Base-by-base conservation (phyloP, 2,888 invertebrate species). In the Phytoseiulus persimilis region DNA sequence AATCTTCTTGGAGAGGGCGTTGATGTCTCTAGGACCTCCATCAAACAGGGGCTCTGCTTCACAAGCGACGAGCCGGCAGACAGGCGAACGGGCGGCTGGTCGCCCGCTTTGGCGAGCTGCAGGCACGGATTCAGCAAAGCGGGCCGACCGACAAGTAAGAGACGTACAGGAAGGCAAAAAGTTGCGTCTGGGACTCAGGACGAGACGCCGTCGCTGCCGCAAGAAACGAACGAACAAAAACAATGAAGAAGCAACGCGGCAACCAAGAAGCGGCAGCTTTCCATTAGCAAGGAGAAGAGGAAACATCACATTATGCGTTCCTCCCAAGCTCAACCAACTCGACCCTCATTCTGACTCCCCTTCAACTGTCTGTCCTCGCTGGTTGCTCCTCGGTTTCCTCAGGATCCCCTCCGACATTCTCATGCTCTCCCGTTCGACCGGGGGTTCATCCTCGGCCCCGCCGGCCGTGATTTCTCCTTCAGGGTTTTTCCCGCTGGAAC, bases 101-200 rank as follows among this genome's bases (percentile, higher is more conserved):
- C 65, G 65, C 23, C 18, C 2, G 65, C 11, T 6, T 23, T 1
- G 14, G 18, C 65, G 65, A 65, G 18, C 65, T 65, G 18, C 65
- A 65, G 65, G 65, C 23, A 23, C 14, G 28, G 23, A 65, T 14
- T 28, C 23, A 23, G 28, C 65, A 14, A 65, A 28, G 28, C 23
- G 11, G 65, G 18, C 65, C 65, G 65, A 65, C 65, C 65, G 65
- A 65, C 65, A 28, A 65, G 65, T 65, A 28, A 65, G 65, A 28
- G 65, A 65, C 65, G 65, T 65, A 65, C 65, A 65, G 65, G 65
- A 65, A 65, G 65, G 65, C 65, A 65, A 65, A 65, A 65, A 65
- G 65, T 65, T 65, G 65, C 65, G 5, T 65, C 65, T 14, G 65
- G 11, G 65, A 65, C 11, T 65, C 65, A 65, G 65, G 65, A 65